Evolutionary conservation across 2,797 vertebrate species (phyloP).

Genomic region (Catamblyrhynchus diadema): DNA sequence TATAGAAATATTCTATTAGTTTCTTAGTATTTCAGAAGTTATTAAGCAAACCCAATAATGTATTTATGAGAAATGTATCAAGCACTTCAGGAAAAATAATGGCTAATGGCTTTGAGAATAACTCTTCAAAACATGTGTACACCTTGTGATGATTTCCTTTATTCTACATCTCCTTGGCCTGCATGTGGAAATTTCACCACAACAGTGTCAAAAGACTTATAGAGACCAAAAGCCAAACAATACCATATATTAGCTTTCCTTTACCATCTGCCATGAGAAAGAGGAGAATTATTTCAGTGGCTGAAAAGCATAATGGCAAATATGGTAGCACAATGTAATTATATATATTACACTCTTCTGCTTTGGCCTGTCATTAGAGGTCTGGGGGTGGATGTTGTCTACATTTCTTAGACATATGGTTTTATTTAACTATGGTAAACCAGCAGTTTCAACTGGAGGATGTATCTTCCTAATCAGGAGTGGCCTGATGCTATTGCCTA

Average conservation of each 20-base stretch:
- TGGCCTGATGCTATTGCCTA: neutral
- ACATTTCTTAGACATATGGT: neutral
- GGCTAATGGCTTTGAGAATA: neutral
- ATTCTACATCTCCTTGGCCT: neutral
- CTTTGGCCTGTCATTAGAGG: constrained; percentile 35
- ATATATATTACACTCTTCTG: neutral
- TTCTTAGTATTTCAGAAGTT: neutral
- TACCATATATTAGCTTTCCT: neutral
- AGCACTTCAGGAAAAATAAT: neutral
- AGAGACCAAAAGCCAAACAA: neutral
- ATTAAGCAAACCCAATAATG: neutral
- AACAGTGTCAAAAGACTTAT: neutral
- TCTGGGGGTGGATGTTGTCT: neutral
- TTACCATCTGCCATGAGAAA: neutral
- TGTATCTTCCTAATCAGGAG: neutral
- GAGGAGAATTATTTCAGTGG: neutral
- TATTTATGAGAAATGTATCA: neutral
- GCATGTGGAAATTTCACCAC: neutral
- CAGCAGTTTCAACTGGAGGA: neutral
- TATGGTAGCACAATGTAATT: neutral
- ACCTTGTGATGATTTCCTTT: neutral
- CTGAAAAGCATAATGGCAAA: neutral
- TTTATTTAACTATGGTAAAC: constrained; percentile 20
- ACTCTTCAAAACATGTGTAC: neutral
- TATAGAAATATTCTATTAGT: neutral